Evolutionary conservation across 2,888 invertebrate species (phyloP).

Genomic region (Desoria tigrina): DNA sequence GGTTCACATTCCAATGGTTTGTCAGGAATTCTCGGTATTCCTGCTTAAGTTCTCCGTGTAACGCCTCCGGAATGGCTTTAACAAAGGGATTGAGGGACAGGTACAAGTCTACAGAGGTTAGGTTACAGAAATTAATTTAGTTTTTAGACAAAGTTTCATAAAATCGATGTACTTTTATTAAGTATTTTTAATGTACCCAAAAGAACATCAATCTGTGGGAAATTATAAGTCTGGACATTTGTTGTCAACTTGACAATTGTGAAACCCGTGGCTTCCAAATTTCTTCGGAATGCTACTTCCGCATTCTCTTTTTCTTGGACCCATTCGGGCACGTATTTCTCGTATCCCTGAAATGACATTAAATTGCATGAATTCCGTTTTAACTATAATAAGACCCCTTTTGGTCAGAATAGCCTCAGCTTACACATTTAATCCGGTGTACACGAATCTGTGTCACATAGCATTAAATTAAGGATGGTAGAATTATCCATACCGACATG

Average conservation of each 20-base stretch:
- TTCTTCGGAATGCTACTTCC: constrained; percentile 20
- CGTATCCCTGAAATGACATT: constrained; percentile 27
- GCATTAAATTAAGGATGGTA: background rate
- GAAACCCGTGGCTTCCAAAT: constrained; percentile 29
- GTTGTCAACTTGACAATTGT: constrained; percentile 28
- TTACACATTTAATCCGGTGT: too few species aligned
- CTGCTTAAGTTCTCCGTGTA: constrained; percentile 23
- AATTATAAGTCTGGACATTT: constrained; percentile 20
- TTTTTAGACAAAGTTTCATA: background rate
- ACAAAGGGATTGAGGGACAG: constrained; percentile 39
- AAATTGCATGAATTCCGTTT: background rate
- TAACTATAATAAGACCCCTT: background rate
- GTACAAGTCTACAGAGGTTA: constrained; percentile 32
- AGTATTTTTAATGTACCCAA: constrained; percentile 22
- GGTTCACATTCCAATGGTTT: constrained; percentile 3
- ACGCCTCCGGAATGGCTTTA: constrained; percentile 30
- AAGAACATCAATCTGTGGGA: constrained; percentile 26
- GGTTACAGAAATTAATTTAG: background rate
- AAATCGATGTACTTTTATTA: background rate
- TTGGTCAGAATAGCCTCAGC: too few species aligned
- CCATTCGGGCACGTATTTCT: constrained; percentile 39
- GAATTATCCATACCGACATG: constrained; percentile 28
- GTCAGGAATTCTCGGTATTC: constrained; percentile 23
- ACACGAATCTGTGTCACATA: too few species aligned
- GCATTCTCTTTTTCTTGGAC: constrained; percentile 25